These are phyloP conservation scores for Eledona agricola DNA, from an alignment of 2,888 invertebrate genomes.

Conservation along the genomic window DNA sequence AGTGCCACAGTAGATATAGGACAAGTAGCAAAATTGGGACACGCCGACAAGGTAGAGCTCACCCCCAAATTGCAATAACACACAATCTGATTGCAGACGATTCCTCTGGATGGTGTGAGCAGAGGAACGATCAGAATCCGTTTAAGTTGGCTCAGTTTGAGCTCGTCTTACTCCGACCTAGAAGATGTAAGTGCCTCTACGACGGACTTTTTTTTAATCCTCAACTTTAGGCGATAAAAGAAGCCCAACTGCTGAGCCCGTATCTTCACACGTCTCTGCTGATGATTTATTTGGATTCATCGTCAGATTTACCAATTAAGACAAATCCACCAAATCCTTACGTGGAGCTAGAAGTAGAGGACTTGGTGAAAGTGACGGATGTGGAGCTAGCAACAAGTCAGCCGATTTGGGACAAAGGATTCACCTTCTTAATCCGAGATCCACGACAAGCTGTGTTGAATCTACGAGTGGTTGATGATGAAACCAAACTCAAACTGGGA, in stretches of 20 bases:
- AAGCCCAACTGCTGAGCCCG: constrained; percentile 73
- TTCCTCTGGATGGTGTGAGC: constrained; percentile 91
- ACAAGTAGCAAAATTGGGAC: too few species aligned
- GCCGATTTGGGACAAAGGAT: constrained; percentile 94
- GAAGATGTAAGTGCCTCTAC: constrained; percentile 69
- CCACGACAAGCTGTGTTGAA: constrained; percentile 87
- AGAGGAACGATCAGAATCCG: constrained; percentile 92
- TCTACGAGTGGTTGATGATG: constrained; percentile 83
- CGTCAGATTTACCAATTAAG: constrained; percentile 84
- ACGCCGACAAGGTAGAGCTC: too few species aligned
- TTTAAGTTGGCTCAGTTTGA: constrained; percentile 87
- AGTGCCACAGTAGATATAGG: too few species aligned
- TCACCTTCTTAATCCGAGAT: constrained; percentile 90
- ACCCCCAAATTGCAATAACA: too few species aligned
- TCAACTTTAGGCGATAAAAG: constrained; percentile 71
- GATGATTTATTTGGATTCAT: constrained; percentile 90
- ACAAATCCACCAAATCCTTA: constrained; percentile 83
- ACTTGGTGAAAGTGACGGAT: constrained; percentile 74
- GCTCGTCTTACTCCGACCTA: constrained; percentile 74
- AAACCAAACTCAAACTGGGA: constrained; percentile 78
- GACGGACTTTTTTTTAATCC: constrained; percentile 30
- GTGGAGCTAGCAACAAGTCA: constrained; percentile 81
- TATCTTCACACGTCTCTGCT: constrained; percentile 72
- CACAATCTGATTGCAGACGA: constrained; percentile 88
- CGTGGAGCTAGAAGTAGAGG: constrained; percentile 80